Conservation (phyloP, 2,888 invertebrate species). For the Eupithecia abbreviata region DNA sequence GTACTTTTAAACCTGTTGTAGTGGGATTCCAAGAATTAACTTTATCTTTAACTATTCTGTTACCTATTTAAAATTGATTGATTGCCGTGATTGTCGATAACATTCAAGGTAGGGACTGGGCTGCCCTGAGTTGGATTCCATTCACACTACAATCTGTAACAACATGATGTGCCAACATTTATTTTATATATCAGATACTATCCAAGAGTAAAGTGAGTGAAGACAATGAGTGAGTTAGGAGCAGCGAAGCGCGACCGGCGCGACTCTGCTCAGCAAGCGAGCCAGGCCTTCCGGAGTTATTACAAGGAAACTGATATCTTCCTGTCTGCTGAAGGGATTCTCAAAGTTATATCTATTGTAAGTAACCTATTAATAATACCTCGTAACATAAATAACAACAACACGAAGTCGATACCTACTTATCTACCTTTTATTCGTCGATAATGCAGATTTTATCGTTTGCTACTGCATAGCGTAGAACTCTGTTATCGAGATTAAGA, state of each 20-base stretch:
- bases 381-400: neutral
- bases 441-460: neutral
- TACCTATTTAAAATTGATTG: neutral
- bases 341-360: conserved; percentile 61
- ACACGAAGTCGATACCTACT: neutral
- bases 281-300: conserved; percentile 52
- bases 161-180: neutral
- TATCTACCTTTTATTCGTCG: neutral
- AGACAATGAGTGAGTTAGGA: neutral
- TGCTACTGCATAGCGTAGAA: neutral
- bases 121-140: neutral
- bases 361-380: conserved; percentile 31
- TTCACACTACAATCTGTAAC: neutral
- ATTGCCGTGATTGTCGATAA: conserved; percentile 1
- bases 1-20: neutral
- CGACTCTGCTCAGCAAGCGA: neutral
- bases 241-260: neutral
- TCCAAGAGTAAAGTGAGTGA: neutral
- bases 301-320: conserved; percentile 59
- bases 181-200: neutral
- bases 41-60: conserved; percentile 5
- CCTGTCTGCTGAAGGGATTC: conserved; percentile 59
- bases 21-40: conserved; percentile 7
- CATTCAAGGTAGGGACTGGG: neutral
- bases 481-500: neutral